Percentiles rank a stretch among this genome's conserved stretches.
Evolutionary conservation across 2,797 vertebrate genomes (phyloP).

Genomic region (Fringilla coelebs): DNA sequence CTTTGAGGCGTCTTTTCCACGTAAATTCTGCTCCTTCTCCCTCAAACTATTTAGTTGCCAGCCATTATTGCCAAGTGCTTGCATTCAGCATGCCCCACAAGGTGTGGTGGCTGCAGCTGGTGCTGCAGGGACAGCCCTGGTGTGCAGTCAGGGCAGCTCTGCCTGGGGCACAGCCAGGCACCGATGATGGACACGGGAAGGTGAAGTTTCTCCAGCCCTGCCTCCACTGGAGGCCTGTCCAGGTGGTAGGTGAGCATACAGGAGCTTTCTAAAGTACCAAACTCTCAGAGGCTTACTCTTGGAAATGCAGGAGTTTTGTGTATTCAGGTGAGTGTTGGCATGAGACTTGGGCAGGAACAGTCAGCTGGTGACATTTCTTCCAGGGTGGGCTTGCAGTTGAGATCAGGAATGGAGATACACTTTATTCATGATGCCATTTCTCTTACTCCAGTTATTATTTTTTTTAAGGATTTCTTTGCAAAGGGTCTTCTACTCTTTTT

Average conservation of each 20-base stretch:
- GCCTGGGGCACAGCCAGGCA: background rate
- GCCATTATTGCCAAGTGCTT: background rate
- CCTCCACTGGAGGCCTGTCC: background rate
- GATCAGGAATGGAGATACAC: background rate
- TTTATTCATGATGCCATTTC: slow-evolving; percentile 7
- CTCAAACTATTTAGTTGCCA: background rate
- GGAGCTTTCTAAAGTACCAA: background rate
- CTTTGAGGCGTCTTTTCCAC: background rate
- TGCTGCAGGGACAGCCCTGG: background rate
- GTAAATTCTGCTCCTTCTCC: background rate
- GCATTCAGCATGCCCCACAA: background rate
- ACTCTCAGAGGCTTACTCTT: background rate
- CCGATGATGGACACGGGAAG: background rate
- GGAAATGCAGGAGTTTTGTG: background rate
- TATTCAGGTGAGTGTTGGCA: slow-evolving; percentile 27
- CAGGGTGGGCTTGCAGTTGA: background rate
- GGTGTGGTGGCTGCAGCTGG: background rate
- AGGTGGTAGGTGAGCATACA: background rate
- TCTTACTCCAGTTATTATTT: slow-evolving; percentile 33
- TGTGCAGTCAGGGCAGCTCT: background rate
- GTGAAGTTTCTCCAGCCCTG: background rate
- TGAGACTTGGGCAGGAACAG: background rate
- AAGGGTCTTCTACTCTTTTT: slow-evolving; percentile 53
- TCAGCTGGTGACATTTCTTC: background rate
- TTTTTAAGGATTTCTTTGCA: slow-evolving; percentile 66